Base-by-base conservation (phyloP, 2,113 vertebrate species). In the Candoia aspera region DNA sequence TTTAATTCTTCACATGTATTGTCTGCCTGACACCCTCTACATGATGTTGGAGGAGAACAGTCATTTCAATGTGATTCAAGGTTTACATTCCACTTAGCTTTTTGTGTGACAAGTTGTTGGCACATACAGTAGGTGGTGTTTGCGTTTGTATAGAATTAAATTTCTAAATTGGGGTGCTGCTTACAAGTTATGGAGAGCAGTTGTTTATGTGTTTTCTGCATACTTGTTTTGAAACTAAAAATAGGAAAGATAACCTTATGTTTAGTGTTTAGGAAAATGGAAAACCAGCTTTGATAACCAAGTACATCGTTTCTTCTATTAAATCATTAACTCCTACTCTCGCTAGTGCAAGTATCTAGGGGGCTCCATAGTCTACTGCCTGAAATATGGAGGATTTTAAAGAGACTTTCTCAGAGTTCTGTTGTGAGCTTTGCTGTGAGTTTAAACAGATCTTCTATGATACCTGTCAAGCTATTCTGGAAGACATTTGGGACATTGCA, bases 41-140 rank as follows among this genome's bases (percentile, higher is more conserved):
- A 88, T 94, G 95, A 94, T 96, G 94, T 46, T 95, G 93, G 94
- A 95, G 59, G 89, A 94, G 89, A 94, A 26, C 57, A 94, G 64
- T 84, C 33, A 23, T 42, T 84, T 91, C 33, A 33, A 24, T 17
- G 57, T 87, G 90, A 84, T 58, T 93, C 57, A 90, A 19, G 29
- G 23, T 54, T 90, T 90, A 91, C 26, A n/a, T 62, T 93, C 73
- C 49, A 88, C 84, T 26, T 42, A 57, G 55, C 90, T 42, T 95
- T 95, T 95, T 84, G 62, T n/a, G 92, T 93, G 95, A 90, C 2
- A 0, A 94, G 83, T 94, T 91, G 95, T 95, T 96, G 95, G 89
- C 96, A 96, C 93, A 91, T 91, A 93, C 15, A 90, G 96, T 96
- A 92, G 96, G 95, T 96, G 96, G 95, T 96, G 94, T 95, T 95